Base-by-base conservation (phyloP, 2,113 vertebrate species). In the Upupa epops region DNA sequence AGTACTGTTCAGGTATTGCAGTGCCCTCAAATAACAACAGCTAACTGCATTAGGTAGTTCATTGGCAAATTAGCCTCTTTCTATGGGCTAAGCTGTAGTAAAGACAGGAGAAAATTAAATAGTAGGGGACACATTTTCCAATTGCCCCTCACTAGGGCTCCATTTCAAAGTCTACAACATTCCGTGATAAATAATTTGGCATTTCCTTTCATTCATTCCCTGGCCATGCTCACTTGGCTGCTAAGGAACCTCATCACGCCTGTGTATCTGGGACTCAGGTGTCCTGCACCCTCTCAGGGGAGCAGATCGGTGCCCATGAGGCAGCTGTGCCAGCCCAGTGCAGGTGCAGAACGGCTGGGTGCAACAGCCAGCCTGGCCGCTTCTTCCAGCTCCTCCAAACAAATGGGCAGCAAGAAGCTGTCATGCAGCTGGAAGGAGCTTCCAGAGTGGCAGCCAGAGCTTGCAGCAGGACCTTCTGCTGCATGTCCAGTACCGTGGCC, bases 401-500 rank as follows among this genome's bases (percentile, higher is more conserved):
- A 2, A n/a, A 5, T 1, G 31, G 82, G 69, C 51, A 46, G 51
- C 3, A 4, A 76, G 46, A n/a, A 76, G 49, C 31, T 46, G 2
- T 5, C 0, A 1, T 4, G 59, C 1, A 0, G 24, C 52, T 46
- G 56, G 48, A 37, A 56, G 26, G 8, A 46, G 45, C 3, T 49
- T 32, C 59, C 8, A 0, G 31, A 49, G 17, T 79, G 32, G 19
- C 32, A 36, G 59, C 29, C 59, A 65, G 72, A 31, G 36, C 54
- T 60, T 21, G 24, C 3, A 3, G 48, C 9, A 12, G 65, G 24
- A 63, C 13, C 56, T 74, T 42, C 52, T 69, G 54, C 54, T 58
- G 36, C 46, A 1, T 8, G 40, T 34, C 72, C 40, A 19, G n/a
- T 11, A 25, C 48, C 2, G 2, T 0, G 0, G 21, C 9, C 72